Evolutionary conservation across 1,140 invertebrate species (phyloP).

Genomic region (Theocolax elegans): DNA sequence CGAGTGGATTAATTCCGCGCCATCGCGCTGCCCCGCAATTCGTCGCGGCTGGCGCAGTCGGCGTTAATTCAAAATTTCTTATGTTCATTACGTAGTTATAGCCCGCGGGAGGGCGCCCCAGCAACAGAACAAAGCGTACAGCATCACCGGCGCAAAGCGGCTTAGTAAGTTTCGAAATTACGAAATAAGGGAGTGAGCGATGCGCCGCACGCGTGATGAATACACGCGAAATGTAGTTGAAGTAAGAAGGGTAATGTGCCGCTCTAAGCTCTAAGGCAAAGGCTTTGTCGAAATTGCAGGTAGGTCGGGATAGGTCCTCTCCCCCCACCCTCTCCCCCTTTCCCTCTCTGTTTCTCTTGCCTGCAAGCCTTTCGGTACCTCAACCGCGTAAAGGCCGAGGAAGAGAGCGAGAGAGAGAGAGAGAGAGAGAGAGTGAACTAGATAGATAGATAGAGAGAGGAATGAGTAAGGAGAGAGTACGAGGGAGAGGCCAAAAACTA

Average conservation of each 20-base stretch:
- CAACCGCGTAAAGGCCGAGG: too few species aligned
- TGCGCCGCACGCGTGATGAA: slow-evolving; percentile 17
- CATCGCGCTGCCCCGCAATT: background rate
- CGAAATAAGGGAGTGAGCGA: slow-evolving; percentile 22
- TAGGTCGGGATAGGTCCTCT: background rate
- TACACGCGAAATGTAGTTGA: slow-evolving; percentile 20
- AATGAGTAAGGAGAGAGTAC: background rate
- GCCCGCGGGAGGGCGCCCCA: background rate
- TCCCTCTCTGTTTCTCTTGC: too few species aligned
- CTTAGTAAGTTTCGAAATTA: slow-evolving; percentile 37
- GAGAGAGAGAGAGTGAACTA: background rate
- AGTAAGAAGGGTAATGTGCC: slow-evolving; percentile 16
- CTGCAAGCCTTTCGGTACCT: too few species aligned
- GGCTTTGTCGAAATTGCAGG: slow-evolving; percentile 25
- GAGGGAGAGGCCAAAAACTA: background rate
- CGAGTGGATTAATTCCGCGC: background rate
- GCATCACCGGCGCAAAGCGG: slow-evolving; percentile 4
- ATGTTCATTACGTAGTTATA: slow-evolving; percentile 25
- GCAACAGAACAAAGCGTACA: background rate
- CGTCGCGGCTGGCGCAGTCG: background rate
- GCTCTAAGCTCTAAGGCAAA: slow-evolving; percentile 12
- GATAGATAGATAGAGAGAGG: background rate
- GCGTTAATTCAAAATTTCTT: slow-evolving; percentile 34
- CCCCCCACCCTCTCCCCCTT: background rate
- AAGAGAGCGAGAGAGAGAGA: background rate